phyloP scores from a whole-genome alignment of 2,888 invertebrate genomes.

The Peribatodes rhomboidaria region DNA sequence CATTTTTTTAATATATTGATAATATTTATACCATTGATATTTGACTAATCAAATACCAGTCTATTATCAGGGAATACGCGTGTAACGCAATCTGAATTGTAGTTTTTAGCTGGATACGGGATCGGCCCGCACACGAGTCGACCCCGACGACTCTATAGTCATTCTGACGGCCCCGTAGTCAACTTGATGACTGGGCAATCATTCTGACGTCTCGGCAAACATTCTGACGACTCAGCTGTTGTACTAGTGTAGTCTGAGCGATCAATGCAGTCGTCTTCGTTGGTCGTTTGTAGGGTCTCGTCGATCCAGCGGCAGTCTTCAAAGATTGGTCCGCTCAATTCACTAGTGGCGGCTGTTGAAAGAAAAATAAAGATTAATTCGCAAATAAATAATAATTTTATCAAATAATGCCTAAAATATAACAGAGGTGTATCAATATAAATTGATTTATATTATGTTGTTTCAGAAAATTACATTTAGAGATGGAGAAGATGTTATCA shows the following conservation, averaged over 20 bases:
- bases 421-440: no score
- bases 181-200: conserved; percentile 11
- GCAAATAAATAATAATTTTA: conserved; percentile 21
- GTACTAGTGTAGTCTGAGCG: conserved; percentile 22
- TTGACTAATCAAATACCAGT: conserved; percentile 10
- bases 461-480: background rate
- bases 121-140: conserved; percentile 43
- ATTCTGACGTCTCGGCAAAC: conserved; percentile 23
- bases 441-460: no score
- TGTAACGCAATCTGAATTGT: conserved; percentile 58
- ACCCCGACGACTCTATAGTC: conserved; percentile 33
- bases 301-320: conserved; percentile 66
- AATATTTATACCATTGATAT: conserved; percentile 28
- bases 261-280: conserved; percentile 45
- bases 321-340: conserved; percentile 71
- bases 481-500: no score
- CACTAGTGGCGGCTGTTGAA: conserved; percentile 83
- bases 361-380: conserved; percentile 46
- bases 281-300: conserved; percentile 31
- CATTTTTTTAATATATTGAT: conserved; percentile 2
- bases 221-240: conserved; percentile 9
- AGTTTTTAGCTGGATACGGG: conserved; percentile 53
- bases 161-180: conserved; percentile 29
- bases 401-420: no score
- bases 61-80: conserved; percentile 54